A percentile compares a stretch with the other conserved stretches of the same genome.
Evolutionary conservation across 2,888 invertebrate genomes (phyloP).

Genomic region (Heliconius cydno): DNA sequence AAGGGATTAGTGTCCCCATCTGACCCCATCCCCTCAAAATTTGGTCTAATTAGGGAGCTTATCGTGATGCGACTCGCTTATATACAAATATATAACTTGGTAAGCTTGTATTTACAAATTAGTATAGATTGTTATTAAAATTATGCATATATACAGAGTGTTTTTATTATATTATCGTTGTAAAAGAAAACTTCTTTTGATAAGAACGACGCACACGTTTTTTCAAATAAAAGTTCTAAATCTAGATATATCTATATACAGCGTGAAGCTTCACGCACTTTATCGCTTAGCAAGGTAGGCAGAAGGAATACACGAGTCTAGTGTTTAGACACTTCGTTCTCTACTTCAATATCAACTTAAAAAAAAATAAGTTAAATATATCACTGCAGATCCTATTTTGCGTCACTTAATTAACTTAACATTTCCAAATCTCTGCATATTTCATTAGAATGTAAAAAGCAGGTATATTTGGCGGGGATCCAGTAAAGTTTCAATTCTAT

Average conservation of each 20-base stretch:
- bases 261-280: neutral
- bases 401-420: slow-evolving; percentile 31
- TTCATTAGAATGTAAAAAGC: slow-evolving; percentile 39
- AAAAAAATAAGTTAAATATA: too few species aligned
- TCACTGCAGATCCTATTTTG: slow-evolving; percentile 1
- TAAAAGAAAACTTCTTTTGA: too few species aligned
- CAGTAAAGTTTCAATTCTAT: slow-evolving; percentile 36
- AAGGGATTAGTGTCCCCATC: slow-evolving; percentile 37
- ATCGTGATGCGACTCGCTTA: slow-evolving; percentile 27
- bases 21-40: slow-evolving; percentile 35
- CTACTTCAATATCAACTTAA: too few species aligned
- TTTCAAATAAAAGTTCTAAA: too few species aligned
- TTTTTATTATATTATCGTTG: too few species aligned
- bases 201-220: too few species aligned
- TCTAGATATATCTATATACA: neutral
- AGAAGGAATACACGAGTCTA: neutral
- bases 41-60: slow-evolving; percentile 35
- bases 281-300: neutral
- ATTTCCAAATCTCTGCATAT: slow-evolving; percentile 40
- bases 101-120: neutral
- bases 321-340: neutral
- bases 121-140: neutral
- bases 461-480: slow-evolving; percentile 40
- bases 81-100: slow-evolving; percentile 13
- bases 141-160: neutral